These are phyloP conservation scores for Holocentrus rufus DNA, from an alignment of 2,797 vertebrate species.

Conservation along the genomic window DNA sequence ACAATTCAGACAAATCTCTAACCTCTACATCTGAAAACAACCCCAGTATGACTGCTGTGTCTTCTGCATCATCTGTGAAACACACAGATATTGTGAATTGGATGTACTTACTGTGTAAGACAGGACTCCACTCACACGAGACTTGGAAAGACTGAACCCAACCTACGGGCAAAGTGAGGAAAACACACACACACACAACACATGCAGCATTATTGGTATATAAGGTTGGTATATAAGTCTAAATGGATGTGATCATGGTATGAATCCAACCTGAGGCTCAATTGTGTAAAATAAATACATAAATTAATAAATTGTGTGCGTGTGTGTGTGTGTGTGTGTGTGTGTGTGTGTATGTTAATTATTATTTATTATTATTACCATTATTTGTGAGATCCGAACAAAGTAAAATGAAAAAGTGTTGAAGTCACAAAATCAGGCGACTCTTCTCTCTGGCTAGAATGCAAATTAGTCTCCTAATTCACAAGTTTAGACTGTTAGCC, in stretches of 20 bases:
- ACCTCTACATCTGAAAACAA: background rate
- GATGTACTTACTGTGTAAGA: constrained; percentile 83
- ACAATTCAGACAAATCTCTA: background rate
- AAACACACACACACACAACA: no score
- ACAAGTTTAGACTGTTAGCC: background rate
- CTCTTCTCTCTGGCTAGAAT: background rate
- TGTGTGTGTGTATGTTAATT: no score
- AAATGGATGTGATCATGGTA: no score
- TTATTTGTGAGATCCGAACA: no score
- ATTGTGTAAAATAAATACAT: background rate
- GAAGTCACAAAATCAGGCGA: background rate
- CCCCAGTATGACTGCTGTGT: background rate
- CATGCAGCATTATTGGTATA: no score
- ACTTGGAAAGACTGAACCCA: constrained; percentile 85
- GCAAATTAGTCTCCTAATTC: background rate
- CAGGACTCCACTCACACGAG: constrained; percentile 79
- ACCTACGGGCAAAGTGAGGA: constrained; percentile 69
- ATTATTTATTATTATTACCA: no score
- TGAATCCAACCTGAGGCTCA: background rate
- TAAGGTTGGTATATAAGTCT: no score
- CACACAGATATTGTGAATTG: background rate
- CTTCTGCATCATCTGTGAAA: background rate
- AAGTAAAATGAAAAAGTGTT: background rate
- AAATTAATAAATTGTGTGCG: no score
- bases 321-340: no score